A percentile compares a stretch with the other conserved stretches of the same genome.
These are phyloP conservation scores for Pseudoatta argentina DNA, from an alignment of 1,140 invertebrate species.

Conservation along the genomic window DNA sequence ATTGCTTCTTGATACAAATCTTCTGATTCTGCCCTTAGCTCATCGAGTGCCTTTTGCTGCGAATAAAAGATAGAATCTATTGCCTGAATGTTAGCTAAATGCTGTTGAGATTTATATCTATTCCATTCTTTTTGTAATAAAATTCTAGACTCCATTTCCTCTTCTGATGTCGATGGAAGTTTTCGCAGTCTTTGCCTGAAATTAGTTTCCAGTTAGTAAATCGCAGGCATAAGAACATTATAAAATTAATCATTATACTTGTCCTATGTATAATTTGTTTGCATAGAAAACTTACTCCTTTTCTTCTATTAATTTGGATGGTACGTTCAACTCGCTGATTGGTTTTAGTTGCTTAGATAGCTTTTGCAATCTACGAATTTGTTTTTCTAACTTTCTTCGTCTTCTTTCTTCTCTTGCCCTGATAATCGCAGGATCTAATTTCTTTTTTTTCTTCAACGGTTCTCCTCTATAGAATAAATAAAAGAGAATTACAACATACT, in stretches of 20 bases:
- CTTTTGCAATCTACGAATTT: slow-evolving; percentile 92
- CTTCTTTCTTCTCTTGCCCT: slow-evolving; percentile 92
- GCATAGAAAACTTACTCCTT: slow-evolving; percentile 85
- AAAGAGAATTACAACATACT: not conserved
- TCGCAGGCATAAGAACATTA: not conserved
- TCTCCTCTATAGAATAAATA: slow-evolving; percentile 88
- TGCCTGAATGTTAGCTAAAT: slow-evolving; percentile 88
- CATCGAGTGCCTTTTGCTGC: slow-evolving; percentile 92
- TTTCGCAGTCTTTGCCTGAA: slow-evolving; percentile 87
- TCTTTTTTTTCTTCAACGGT: slow-evolving; percentile 96
- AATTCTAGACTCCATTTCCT: slow-evolving; percentile 87
- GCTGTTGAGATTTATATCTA: slow-evolving; percentile 89
- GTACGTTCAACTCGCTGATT: slow-evolving; percentile 92
- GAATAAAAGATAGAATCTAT: slow-evolving; percentile 89
- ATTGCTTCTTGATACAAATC: slow-evolving; percentile 94
- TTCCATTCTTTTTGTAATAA: slow-evolving; percentile 91
- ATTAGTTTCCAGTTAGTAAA: slow-evolving; percentile 45
- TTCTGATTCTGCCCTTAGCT: slow-evolving; percentile 92
- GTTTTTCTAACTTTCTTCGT: slow-evolving; percentile 93
- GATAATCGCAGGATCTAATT: slow-evolving; percentile 92
- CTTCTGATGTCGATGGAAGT: slow-evolving; percentile 81
- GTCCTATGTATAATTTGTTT: not conserved
- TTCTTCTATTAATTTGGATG: slow-evolving; percentile 89
- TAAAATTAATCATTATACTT: not conserved
- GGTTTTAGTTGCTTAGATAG: slow-evolving; percentile 93